phyloP scores from a whole-genome alignment of 2,113 vertebrate species.

The Hypocryptadius cinnamomeus region DNA sequence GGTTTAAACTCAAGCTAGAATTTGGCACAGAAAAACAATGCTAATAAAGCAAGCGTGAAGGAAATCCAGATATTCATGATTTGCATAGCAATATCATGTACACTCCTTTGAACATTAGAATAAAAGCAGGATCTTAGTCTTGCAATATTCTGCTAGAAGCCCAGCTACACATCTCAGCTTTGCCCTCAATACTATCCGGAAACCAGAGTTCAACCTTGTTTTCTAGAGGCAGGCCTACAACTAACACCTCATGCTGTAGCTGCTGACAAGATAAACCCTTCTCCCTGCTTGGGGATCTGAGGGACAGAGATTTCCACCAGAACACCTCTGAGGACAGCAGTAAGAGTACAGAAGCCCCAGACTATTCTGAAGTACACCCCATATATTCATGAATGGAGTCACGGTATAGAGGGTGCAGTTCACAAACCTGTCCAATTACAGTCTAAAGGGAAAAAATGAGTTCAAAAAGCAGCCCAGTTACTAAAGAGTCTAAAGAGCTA shows the following conservation, averaged over 20 bases:
- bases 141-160: neutral
- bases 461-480: neutral
- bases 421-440: neutral
- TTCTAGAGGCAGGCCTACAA: neutral
- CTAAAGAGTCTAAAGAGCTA: neutral
- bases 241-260: neutral
- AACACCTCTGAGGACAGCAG: neutral
- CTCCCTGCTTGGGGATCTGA: rapidly evolving
- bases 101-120: neutral
- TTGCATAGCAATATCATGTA: neutral
- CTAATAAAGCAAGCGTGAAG: neutral
- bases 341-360: neutral
- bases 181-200: neutral
- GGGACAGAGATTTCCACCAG: neutral
- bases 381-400: neutral
- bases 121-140: neutral
- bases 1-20: neutral
- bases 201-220: neutral
- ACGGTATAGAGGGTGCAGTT: neutral
- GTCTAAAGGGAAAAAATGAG: neutral
- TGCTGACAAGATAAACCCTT: neutral
- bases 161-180: neutral
- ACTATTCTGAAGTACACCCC: neutral
- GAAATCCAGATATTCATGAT: neutral
- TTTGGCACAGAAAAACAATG: neutral